These are phyloP conservation scores for Drosophila paracracens DNA, from an alignment of 2,888 invertebrate genomes.

Conservation along the genomic window DNA sequence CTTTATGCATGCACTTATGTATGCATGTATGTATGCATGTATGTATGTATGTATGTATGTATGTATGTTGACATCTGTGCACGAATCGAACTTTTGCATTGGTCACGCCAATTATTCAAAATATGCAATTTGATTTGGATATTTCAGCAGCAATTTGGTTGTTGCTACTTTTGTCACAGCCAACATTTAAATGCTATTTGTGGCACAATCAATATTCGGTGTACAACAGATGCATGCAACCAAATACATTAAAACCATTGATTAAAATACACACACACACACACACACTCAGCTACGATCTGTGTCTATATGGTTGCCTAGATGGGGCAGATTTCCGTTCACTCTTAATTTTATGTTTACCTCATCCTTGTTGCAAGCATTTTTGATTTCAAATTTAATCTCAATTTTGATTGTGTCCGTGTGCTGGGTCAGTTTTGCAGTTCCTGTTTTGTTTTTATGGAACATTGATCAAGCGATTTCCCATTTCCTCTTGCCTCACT, in stretches of 20 bases:
- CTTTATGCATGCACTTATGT: conserved; percentile 15
- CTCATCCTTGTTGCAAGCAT: not conserved
- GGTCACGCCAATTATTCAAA: conserved; percentile 76
- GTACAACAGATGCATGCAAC: conserved; percentile 26
- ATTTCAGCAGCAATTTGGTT: conserved; percentile 50
- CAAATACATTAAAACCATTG: not conserved
- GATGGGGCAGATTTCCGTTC: not conserved
- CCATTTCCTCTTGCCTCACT: not conserved
- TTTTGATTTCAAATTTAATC: not conserved
- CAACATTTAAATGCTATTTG: conserved; percentile 37
- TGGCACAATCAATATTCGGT: conserved; percentile 57
- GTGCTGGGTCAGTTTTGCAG: not conserved
- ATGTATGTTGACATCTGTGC: conserved; percentile 1
- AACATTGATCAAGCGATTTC: not conserved
- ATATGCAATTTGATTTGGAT: conserved; percentile 71
- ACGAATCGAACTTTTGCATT: conserved; percentile 63
- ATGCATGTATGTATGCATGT: not conserved
- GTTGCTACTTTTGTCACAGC: conserved; percentile 8
- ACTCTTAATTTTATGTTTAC: not conserved
- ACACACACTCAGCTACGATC: not conserved
- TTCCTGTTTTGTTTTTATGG: not conserved
- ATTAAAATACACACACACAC: not conserved
- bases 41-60: not conserved
- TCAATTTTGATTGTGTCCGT: not conserved
- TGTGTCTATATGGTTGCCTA: not conserved